Conservation (phyloP, 2,888 invertebrate genomes). For the Himalopsyche tibetana region DNA sequence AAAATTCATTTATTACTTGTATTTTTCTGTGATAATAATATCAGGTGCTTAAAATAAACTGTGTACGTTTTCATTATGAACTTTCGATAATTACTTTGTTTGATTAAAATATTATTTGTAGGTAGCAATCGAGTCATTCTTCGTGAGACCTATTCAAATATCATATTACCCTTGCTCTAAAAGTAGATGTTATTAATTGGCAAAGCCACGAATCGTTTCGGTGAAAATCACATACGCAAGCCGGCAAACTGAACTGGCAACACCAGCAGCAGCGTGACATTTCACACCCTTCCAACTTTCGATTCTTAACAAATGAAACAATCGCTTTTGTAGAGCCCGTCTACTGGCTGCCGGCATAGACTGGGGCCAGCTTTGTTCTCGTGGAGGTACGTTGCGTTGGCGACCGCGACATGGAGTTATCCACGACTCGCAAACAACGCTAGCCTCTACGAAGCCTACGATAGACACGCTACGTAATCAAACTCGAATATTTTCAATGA, state of each 20-base stretch:
- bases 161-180: background rate
- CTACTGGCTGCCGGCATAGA: constrained; percentile 37
- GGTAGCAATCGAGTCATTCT: background rate
- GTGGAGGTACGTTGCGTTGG: constrained; percentile 32
- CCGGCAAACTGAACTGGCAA: constrained; percentile 6
- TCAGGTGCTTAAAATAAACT: no score
- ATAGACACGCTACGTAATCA: no score
- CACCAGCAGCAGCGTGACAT: constrained; percentile 46
- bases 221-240: background rate
- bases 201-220: constrained; percentile 29
- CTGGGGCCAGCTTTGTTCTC: constrained; percentile 41
- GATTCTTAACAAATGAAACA: constrained; percentile 52
- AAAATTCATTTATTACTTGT: no score
- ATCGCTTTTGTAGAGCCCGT: constrained; percentile 50
- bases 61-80: no score
- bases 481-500: no score
- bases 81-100: no score
- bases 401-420: constrained; percentile 15
- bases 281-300: constrained; percentile 48
- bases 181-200: constrained; percentile 13
- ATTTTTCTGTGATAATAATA: no score
- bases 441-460: background rate
- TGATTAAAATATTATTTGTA: no score
- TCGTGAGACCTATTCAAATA: background rate
- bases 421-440: background rate